Evolutionary conservation across 2,797 vertebrate genomes (phyloP), one percentile per base, ranked within the genome.

Genomic region (Cottoperca gobio): DNA sequence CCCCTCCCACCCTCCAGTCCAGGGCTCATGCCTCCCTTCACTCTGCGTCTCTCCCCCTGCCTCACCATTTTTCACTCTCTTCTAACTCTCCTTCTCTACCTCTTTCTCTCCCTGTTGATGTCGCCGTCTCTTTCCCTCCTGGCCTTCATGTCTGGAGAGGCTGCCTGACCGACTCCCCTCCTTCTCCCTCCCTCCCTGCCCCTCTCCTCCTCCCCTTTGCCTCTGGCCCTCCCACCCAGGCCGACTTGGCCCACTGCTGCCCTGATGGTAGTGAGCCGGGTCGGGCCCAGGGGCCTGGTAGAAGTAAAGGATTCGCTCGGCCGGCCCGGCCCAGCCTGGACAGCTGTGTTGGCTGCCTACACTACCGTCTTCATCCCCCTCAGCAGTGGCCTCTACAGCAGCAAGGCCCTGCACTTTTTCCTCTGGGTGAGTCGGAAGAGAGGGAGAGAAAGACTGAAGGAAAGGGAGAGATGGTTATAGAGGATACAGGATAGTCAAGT

Each of bases 351-450:
- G 88, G 93, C 92, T 0, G 90, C 92, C 0, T 95, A 95, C 89
- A 96, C 94, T 39, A 96, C 92, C 0, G 93, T 95, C 74, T 95
- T 96, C 80, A 80, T 95, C 78, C 95, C 94, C 28, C 94, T 96
- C 88, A 95, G 94, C 91, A 96, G 86, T 72, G 93, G 93, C 87
- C 87, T 95, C 66, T 86, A 65, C 87, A 96, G 95, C 93, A 92
- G 86, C 88, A 94, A 93, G 91, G 94, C 96, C 24, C 89, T 96
- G 88, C 79, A 65, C 60, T 96, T 95, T 88, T 96, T 95, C 76
- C 89, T 96, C 42, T 96, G 95, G 94, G 93, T 95, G 93, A 54
- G 91, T 95, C 79, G 70, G 67, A 73, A 1, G 19, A 73, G 63
- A 66, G 58, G 45, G 68, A 53, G 55, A 59, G n/a, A 3, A 35